A percentile compares a stretch with the other conserved stretches of the same genome.
These are phyloP conservation scores for Gavialis gangeticus DNA, from an alignment of 2,113 vertebrate genomes.

Conservation along the genomic window DNA sequence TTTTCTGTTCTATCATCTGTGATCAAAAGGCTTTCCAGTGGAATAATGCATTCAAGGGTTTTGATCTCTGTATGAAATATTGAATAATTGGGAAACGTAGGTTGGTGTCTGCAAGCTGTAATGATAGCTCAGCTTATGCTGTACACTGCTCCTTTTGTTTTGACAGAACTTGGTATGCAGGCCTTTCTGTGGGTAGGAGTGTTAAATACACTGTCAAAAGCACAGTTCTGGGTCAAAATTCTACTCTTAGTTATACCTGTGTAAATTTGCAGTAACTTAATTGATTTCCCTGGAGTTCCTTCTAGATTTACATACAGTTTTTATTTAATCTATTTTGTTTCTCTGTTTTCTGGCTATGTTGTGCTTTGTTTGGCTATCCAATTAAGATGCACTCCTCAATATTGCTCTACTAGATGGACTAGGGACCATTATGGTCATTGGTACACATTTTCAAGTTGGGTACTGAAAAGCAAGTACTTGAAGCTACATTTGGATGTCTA, in stretches of 20 bases:
- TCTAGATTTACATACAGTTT: not conserved
- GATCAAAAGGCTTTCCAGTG: not conserved
- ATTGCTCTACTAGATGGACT: not conserved
- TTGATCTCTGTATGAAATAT: not conserved
- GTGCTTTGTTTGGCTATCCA: fast-evolving
- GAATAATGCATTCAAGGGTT: not conserved
- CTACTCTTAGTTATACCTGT: not conserved
- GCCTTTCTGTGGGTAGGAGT: conserved; percentile 31
- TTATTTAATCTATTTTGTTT: not conserved
- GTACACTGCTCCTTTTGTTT: conserved; percentile 14
- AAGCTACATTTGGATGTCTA: not conserved
- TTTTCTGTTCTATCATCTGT: not conserved
- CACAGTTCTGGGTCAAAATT: not conserved
- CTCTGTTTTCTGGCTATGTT: not conserved
- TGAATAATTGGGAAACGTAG: not conserved
- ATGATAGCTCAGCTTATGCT: conserved; percentile 3
- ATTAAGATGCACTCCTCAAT: not conserved
- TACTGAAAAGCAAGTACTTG: not conserved
- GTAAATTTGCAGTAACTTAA: not conserved
- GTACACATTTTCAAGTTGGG: not conserved
- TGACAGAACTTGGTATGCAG: not conserved
- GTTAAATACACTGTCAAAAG: conserved; percentile 50
- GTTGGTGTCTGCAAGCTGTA: not conserved
- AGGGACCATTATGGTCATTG: not conserved
- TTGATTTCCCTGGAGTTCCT: not conserved